These are phyloP conservation scores for Cryptoprocta ferox DNA, from an alignment of 2,797 vertebrate species.

Conservation along the genomic window DNA sequence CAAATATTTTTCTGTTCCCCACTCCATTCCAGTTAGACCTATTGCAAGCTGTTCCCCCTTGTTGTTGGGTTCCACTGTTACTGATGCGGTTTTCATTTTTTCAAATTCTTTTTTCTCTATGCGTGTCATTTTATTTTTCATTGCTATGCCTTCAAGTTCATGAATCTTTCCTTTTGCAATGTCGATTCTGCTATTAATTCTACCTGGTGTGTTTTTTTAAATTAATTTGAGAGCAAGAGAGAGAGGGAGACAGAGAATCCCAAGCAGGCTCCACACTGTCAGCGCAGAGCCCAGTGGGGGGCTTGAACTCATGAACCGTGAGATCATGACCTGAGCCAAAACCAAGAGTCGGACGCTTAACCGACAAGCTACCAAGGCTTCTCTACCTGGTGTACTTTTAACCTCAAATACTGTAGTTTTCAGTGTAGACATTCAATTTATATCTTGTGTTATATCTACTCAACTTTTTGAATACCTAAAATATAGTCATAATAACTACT, in stretches of 20 bases:
- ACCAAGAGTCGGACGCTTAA: no score
- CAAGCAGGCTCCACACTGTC: no score
- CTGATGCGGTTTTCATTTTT: neutral
- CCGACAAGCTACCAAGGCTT: no score
- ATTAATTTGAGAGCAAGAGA: no score
- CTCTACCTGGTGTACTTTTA: neutral
- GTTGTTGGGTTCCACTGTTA: neutral
- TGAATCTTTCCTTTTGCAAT: neutral
- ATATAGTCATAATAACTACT: neutral
- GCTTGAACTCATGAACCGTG: no score
- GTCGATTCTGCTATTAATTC: neutral
- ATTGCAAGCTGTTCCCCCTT: neutral
- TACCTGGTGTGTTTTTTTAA: neutral
- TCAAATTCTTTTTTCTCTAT: neutral
- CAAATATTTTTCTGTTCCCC: neutral
- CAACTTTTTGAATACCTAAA: neutral
- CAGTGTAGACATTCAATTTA: neutral
- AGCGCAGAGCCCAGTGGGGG: no score
- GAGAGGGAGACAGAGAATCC: no score
- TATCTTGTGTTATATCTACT: neutral
- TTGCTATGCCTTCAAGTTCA: neutral
- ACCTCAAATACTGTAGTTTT: neutral
- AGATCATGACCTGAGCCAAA: no score
- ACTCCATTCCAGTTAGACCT: neutral
- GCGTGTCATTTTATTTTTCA: neutral